Evolutionary conservation across 2,797 vertebrate genomes (phyloP).

Genomic region (Triplophysa yarkandensis): DNA sequence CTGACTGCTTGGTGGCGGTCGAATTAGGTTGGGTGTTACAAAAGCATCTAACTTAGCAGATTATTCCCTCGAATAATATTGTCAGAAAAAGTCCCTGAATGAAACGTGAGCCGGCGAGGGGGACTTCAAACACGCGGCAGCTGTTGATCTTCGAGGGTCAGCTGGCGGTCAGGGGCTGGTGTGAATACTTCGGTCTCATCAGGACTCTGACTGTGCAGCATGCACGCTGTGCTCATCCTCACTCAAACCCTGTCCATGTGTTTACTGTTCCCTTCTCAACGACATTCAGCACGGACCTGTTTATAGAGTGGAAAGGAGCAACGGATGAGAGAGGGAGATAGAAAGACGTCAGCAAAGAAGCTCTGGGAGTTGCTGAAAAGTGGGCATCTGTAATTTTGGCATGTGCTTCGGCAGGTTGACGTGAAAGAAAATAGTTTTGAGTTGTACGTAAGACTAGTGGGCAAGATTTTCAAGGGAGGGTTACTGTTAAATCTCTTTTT

Average conservation of each 20-base stretch:
- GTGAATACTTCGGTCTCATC: constrained; percentile 60
- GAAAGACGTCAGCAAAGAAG: constrained; percentile 47
- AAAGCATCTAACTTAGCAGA: constrained; percentile 48
- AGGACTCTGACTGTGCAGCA: constrained; percentile 59
- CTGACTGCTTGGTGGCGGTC: constrained; percentile 22
- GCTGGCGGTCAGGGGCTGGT: constrained; percentile 75
- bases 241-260: constrained; percentile 42
- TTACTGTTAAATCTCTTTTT: neutral
- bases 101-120: constrained; percentile 62
- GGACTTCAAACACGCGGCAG: constrained; percentile 80
- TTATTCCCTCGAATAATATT: constrained; percentile 66
- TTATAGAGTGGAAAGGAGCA: constrained; percentile 50
- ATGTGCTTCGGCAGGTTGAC: constrained; percentile 30
- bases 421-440: neutral
- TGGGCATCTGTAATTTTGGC: constrained; percentile 41
- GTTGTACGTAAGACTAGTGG: neutral
- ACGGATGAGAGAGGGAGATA: constrained; percentile 36
- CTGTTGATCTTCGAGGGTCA: constrained; percentile 77
- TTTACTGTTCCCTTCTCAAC: constrained; percentile 45
- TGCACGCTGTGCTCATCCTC: constrained; percentile 44
- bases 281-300: constrained; percentile 30
- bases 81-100: constrained; percentile 66
- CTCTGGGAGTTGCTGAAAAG: constrained; percentile 48
- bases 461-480: neutral
- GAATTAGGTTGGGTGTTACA: constrained; percentile 54